These are phyloP conservation scores for Antrozous pallidus DNA, from an alignment of 2,797 vertebrate species.

Conservation along the genomic window DNA sequence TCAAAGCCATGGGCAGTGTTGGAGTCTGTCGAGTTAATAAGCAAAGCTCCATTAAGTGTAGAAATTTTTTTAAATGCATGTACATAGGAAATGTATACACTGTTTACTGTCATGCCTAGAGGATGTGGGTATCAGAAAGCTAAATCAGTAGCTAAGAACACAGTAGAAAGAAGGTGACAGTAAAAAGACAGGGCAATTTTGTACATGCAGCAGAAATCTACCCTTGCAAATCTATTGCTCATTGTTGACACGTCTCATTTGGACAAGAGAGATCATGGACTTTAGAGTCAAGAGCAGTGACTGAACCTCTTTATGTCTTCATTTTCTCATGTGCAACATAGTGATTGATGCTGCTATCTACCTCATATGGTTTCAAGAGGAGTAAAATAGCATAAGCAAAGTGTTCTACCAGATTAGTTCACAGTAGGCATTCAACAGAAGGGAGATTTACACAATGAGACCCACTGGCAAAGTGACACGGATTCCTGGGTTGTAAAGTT, in stretches of 20 bases:
- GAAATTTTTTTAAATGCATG: background rate
- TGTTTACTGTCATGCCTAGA: background rate
- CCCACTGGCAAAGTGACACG: background rate
- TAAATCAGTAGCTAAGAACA: background rate
- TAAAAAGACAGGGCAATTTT: background rate
- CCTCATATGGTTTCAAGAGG: background rate
- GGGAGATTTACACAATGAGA: background rate
- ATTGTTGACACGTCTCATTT: background rate
- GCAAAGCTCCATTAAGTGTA: background rate
- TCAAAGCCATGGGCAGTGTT: background rate
- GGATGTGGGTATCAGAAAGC: background rate
- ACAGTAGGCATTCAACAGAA: background rate
- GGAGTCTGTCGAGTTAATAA: background rate
- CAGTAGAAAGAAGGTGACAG: background rate
- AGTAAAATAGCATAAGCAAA: background rate
- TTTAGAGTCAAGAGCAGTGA: background rate
- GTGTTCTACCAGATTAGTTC: background rate
- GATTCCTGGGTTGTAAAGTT: conserved; percentile 7
- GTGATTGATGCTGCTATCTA: background rate
- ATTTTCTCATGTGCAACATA: background rate
- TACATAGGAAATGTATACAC: background rate
- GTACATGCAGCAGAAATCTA: background rate
- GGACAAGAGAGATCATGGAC: background rate
- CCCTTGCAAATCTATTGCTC: background rate
- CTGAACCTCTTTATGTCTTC: background rate